Base-by-base conservation (phyloP, 2,888 invertebrate species). In the Schizaphis graminum region DNA sequence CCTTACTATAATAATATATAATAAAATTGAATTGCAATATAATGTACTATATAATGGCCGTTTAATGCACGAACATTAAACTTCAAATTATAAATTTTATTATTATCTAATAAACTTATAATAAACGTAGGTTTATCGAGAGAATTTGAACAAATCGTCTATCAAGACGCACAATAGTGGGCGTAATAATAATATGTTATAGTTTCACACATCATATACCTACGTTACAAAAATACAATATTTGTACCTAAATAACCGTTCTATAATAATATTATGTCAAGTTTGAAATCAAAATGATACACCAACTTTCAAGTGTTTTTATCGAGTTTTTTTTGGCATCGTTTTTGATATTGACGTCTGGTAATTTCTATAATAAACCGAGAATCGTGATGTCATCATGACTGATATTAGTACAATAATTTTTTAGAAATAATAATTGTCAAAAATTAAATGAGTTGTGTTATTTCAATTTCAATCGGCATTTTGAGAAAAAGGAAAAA, bases 1-100 rank as follows among this genome's bases (percentile, higher is more conserved):
- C 4, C 86, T 86, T 16, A 47, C 7, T 44, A 86, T 86, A 86
- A 86, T 86, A 86, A 47, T 47, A 47, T 44, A 44, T 86, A 86
- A 44, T 86, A 86, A 86, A 86, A 86, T 86, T 86, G 86, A 26
- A 86, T 86, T 44, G 16, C 47, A 86, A 86, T 86, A 41, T 86
- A 86, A 86, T 86, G 85, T 44, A 44, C 85, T 47, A 44, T 47
- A 28, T 86, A 86, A 86, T 86, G 86, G 86, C 4, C 47, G 44
- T 86, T 86, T 47, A 86, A 86, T 44, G 44, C 13, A 86, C 28
- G 13, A 7, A 47, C 28, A 47, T 44, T 86, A 86, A 86, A 86
- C 47, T n/a, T 86, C 5, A 28, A 86, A 86, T 86, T 86, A 86
- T 35, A 35, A 35, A 77, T 44, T 86, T 86, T 47, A 86, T 47